Evolutionary conservation across 1,140 invertebrate genomes (phyloP).

Genomic region (Hyposmocoma kahamanoa): DNA sequence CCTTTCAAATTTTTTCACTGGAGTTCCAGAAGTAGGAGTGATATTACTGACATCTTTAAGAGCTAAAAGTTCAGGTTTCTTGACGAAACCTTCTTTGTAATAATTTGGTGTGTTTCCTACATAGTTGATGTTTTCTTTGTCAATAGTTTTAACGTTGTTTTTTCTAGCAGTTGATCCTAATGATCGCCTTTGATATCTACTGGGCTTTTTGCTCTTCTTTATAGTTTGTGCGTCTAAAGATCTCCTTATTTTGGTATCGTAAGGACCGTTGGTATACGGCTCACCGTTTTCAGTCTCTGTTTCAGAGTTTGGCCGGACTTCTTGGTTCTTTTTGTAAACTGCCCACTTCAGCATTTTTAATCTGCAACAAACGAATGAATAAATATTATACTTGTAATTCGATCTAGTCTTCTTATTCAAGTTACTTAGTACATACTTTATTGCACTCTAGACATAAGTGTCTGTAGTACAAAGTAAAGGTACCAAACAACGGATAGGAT

Average conservation of each 20-base stretch:
- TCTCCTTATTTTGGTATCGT: conserved; percentile 37
- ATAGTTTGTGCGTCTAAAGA: conserved; percentile 55
- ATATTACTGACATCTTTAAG: conserved; percentile 67
- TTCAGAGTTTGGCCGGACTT: conserved; percentile 28
- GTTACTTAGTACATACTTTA: too few relatives aligned
- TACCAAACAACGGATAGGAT: too few relatives aligned
- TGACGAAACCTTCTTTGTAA: conserved; percentile 58
- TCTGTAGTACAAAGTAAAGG: too few relatives aligned
- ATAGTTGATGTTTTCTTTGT: conserved; percentile 63
- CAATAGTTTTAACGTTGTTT: conserved; percentile 41
- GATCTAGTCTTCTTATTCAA: too few relatives aligned
- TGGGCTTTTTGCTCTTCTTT: conserved; percentile 64
- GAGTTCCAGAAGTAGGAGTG: conserved; percentile 50
- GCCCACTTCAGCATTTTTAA: conserved; percentile 65
- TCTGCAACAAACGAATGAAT: conserved; percentile 50
- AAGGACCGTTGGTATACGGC: conserved; percentile 22
- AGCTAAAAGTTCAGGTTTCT: conserved; percentile 48
- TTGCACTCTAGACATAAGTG: too few relatives aligned
- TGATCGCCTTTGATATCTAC: conserved; percentile 60
- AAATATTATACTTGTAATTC: too few relatives aligned
- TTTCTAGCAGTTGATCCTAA: conserved; percentile 49
- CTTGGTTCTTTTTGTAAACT: conserved; percentile 66
- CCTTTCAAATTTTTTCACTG: conserved; percentile 41
- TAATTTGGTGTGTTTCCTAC: conserved; percentile 64
- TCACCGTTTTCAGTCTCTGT: conserved; percentile 28